Percentiles rank a stretch among this genome's conserved stretches.
phyloP scores from a whole-genome alignment of 2,113 vertebrate species.

The Muscicapa adusta region DNA sequence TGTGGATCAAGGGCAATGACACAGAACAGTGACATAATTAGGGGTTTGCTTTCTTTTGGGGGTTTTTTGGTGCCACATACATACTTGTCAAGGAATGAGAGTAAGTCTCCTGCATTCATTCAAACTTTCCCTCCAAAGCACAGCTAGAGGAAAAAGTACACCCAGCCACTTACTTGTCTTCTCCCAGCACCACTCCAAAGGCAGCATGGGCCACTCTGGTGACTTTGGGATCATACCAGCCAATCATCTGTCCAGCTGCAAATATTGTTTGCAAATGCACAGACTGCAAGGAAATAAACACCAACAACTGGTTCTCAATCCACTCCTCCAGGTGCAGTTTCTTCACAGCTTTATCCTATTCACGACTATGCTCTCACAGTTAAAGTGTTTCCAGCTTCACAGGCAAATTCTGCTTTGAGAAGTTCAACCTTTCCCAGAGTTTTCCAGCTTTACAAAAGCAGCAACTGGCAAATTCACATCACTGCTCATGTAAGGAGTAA shows the following conservation, averaged over 20 bases:
- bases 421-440: background rate
- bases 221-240: conserved; percentile 91
- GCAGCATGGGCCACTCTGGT: conserved; percentile 88
- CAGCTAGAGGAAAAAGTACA: background rate
- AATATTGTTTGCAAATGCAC: conserved; percentile 89
- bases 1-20: background rate
- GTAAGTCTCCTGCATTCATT: background rate
- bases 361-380: background rate
- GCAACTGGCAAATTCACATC: background rate
- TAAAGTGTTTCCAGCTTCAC: background rate
- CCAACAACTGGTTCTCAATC: background rate
- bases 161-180: conserved; percentile 90
- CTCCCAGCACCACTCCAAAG: conserved; percentile 94
- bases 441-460: background rate
- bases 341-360: background rate
- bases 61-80: background rate
- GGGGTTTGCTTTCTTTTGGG: accelerated
- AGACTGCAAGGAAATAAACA: conserved; percentile 68
- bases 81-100: background rate
- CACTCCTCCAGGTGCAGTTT: background rate
- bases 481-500: background rate
- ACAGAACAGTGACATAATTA: background rate
- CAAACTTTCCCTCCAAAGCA: background rate
- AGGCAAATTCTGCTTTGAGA: background rate
- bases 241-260: conserved; percentile 87